These are phyloP conservation scores for Hypomesus transpacificus DNA, from an alignment of 2,113 vertebrate species.

Conservation along the genomic window DNA sequence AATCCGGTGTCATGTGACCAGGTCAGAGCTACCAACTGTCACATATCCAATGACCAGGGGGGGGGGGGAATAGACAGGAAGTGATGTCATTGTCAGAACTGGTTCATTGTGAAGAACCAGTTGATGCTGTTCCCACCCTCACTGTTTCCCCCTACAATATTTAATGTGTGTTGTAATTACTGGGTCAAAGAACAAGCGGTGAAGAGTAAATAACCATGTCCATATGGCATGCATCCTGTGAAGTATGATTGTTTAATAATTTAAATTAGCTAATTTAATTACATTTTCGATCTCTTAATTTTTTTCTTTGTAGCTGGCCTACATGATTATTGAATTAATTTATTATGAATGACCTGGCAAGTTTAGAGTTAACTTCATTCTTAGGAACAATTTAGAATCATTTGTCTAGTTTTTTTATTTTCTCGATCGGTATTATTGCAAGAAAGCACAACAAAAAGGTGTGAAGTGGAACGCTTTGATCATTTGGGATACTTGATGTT, in stretches of 20 bases:
- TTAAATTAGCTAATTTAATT: constrained; percentile 57
- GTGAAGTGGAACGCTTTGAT: constrained; percentile 36
- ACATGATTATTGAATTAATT: constrained; percentile 88
- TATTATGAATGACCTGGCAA: constrained; percentile 82
- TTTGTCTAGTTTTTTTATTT: constrained; percentile 50
- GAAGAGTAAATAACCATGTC: constrained; percentile 76
- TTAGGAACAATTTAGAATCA: constrained; percentile 70
- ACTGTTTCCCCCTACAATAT: constrained; percentile 57
- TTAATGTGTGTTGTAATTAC: constrained; percentile 69
- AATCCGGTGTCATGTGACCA: constrained; percentile 30
- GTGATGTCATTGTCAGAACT: no score
- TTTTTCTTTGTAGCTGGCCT: constrained; percentile 95
- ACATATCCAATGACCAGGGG: no score
- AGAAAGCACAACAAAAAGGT: constrained; percentile 60
- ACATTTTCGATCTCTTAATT: constrained; percentile 39
- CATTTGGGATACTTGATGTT: background rate
- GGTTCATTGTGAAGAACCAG: no score
- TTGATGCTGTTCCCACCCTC: no score
- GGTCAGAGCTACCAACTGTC: constrained; percentile 7
- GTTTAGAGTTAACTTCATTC: constrained; percentile 78
- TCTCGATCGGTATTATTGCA: constrained; percentile 57
- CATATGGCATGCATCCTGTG: constrained; percentile 84
- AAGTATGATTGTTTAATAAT: constrained; percentile 82
- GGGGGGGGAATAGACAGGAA: no score
- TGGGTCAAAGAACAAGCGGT: constrained; percentile 73